Conservation (phyloP, 1,140 invertebrate genomes). For the Melanaphis sacchari region DNA sequence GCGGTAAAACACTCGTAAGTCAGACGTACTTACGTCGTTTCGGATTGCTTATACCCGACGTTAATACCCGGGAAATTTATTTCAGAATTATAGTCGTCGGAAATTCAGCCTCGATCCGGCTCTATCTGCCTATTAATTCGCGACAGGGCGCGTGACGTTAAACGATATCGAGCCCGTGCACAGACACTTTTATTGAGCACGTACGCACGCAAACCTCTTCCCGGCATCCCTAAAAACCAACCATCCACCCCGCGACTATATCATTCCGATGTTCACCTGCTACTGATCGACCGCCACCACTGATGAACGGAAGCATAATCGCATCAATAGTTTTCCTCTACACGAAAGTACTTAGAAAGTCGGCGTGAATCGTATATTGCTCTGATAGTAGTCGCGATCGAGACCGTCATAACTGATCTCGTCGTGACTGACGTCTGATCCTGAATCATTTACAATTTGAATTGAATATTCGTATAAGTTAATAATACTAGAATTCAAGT, state of each 20-base stretch:
- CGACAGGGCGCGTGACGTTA: not conserved
- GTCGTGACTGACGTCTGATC: not conserved
- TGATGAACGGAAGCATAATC: not conserved
- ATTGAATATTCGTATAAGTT: too few species aligned
- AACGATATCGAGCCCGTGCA: not conserved
- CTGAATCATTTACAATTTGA: too few species aligned
- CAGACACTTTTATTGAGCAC: not conserved
- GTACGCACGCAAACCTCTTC: not conserved
- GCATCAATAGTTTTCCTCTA: not conserved
- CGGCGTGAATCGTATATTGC: not conserved
- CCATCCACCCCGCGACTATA: not conserved
- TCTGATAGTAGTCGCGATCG: too few species aligned
- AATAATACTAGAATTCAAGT: too few species aligned
- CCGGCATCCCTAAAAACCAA: not conserved
- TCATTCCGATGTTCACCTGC: not conserved
- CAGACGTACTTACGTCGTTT: not conserved
- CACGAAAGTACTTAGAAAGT: too few species aligned
- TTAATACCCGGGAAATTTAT: not conserved
- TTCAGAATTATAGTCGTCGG: not conserved
- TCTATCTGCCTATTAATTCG: not conserved
- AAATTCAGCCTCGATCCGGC: not conserved
- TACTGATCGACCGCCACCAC: not conserved
- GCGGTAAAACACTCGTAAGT: constrained; percentile 5
- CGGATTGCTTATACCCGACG: not conserved
- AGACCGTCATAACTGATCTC: not conserved